phyloP scores from a whole-genome alignment of 2,113 vertebrate species.

The Carassius carassius region DNA sequence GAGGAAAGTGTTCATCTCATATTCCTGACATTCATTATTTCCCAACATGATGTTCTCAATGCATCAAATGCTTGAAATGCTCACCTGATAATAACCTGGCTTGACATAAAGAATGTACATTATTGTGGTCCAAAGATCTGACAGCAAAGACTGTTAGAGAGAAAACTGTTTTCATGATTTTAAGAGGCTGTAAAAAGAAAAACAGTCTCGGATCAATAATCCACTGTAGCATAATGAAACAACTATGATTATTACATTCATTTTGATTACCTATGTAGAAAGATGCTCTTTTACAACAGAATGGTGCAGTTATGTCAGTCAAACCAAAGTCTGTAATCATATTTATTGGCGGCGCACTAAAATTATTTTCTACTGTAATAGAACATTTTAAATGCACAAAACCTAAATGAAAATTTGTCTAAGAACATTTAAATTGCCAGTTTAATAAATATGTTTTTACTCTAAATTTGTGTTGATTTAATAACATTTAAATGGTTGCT shows the following conservation, averaged over 20 bases:
- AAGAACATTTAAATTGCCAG: no score
- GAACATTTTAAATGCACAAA: no score
- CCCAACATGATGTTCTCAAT: neutral
- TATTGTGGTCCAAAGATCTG: neutral
- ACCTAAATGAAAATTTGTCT: no score
- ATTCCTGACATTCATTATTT: neutral
- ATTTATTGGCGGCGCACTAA: no score
- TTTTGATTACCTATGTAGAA: neutral
- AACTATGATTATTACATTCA: neutral
- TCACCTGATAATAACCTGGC: neutral
- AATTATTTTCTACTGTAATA: no score
- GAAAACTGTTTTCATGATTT: neutral
- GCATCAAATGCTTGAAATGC: neutral
- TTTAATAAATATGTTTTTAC: no score
- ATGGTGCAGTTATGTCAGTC: neutral
- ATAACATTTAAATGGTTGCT: no score
- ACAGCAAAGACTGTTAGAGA: neutral
- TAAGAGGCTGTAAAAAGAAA: neutral
- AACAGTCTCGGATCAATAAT: neutral
- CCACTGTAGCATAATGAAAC: no score
- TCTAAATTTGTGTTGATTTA: no score
- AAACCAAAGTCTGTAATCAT: no score
- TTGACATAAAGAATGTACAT: neutral
- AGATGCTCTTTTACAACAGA: neutral
- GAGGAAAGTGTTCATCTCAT: neutral